Evolutionary conservation across 2,797 vertebrate species (phyloP).

Genomic region (Tenualosa ilisha): DNA sequence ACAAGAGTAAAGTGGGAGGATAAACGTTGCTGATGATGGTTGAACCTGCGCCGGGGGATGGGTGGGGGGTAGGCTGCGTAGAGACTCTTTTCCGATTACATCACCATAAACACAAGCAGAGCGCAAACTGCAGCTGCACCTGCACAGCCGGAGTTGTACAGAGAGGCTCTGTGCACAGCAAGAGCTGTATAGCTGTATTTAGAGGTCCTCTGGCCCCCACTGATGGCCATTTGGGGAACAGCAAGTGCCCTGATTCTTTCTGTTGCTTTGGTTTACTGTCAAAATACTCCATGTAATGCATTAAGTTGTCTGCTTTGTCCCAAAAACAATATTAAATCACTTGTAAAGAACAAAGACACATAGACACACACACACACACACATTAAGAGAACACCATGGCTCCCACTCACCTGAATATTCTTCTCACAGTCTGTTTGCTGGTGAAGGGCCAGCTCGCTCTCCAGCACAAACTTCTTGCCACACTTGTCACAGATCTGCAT

Average conservation of each 20-base stretch:
- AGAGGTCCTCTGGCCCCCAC: neutral
- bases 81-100: too few relatives aligned
- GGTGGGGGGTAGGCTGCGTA: too few relatives aligned
- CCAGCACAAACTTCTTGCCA: slow-evolving; percentile 97
- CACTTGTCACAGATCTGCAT: slow-evolving; percentile 99
- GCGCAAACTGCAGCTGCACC: neutral
- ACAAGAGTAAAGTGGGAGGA: neutral
- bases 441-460: slow-evolving; percentile 98
- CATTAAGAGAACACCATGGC: neutral
- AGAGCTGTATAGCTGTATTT: too few relatives aligned
- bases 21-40: neutral
- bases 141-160: neutral
- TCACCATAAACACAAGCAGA: too few relatives aligned
- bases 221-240: neutral
- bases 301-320: neutral
- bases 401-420: slow-evolving; percentile 94
- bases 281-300: neutral
- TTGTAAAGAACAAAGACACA: neutral
- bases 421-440: slow-evolving; percentile 99
- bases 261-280: neutral
- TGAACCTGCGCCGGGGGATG: neutral
- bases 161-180: neutral
- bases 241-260: neutral
- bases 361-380: slow-evolving; percentile 14
- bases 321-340: neutral